Evolutionary conservation across 2,113 vertebrate genomes (phyloP).

Genomic region (Spea bombifrons): DNA sequence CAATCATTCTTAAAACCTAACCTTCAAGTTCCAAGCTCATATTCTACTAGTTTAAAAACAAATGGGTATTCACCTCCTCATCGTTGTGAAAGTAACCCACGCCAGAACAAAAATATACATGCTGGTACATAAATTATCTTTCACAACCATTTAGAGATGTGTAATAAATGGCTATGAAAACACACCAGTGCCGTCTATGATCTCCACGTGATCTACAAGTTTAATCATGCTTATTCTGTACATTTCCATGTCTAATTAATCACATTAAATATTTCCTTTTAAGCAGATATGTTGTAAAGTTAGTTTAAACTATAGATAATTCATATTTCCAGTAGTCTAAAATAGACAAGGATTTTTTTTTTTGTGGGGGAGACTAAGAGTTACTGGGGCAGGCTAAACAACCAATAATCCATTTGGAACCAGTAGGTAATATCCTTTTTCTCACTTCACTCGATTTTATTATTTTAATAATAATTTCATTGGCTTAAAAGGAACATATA

Average conservation of each 20-base stretch:
- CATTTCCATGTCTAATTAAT: slow-evolving; percentile 29
- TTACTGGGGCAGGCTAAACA: slow-evolving; percentile 27
- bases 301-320: slow-evolving; percentile 2
- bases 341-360: neutral
- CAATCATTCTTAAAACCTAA: too few relatives aligned
- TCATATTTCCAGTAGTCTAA: slow-evolving; percentile 15
- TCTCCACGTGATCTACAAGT: neutral
- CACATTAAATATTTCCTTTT: slow-evolving; percentile 17
- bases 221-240: neutral
- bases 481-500: slow-evolving; percentile 44
- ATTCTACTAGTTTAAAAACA: too few relatives aligned
- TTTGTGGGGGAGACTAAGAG: neutral
- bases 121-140: too few relatives aligned
- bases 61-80: too few relatives aligned
- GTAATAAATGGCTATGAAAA: slow-evolving; percentile 13
- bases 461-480: slow-evolving; percentile 48
- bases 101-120: too few relatives aligned
- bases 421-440: slow-evolving; percentile 37
- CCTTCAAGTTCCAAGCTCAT: too few relatives aligned
- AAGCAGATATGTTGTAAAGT: slow-evolving; percentile 18
- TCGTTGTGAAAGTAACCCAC: too few relatives aligned
- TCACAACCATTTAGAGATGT: too few relatives aligned
- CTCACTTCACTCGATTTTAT: slow-evolving; percentile 39
- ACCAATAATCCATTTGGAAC: slow-evolving; percentile 37
- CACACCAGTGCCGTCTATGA: slow-evolving; percentile 1